Conservation (phyloP, 2,113 vertebrate genomes). For the Hymenochirus boettgeri region DNA sequence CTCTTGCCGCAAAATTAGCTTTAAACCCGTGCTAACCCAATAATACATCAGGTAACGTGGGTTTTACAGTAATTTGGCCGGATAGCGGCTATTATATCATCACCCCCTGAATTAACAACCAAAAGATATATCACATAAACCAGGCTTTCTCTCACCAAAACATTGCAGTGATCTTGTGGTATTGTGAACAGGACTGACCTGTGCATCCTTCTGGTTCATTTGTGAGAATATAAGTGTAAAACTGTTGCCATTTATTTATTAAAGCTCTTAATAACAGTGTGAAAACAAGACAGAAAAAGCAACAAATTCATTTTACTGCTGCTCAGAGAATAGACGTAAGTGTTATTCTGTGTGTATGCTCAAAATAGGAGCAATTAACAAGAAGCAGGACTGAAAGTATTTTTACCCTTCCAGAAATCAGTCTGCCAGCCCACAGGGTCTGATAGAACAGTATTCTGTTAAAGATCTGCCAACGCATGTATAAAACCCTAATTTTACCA, state of each 20-base stretch:
- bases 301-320: slow-evolving; percentile 18
- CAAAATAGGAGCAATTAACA: background rate
- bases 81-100: too few relatives aligned
- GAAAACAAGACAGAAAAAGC: slow-evolving; percentile 10
- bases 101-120: too few relatives aligned
- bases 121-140: too few relatives aligned
- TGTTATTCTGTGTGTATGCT: slow-evolving; percentile 1
- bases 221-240: too few relatives aligned
- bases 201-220: too few relatives aligned
- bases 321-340: slow-evolving; percentile 1
- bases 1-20: too few relatives aligned
- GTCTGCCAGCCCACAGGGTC: background rate
- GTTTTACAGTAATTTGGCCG: too few relatives aligned
- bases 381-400: background rate
- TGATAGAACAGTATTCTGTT: background rate
- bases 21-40: too few relatives aligned
- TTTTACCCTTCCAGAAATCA: background rate
- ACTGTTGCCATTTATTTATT: background rate
- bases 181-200: too few relatives aligned
- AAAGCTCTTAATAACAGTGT: slow-evolving; percentile 8
- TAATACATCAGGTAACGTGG: too few relatives aligned
- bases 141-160: too few relatives aligned
- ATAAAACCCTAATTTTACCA: background rate
- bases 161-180: too few relatives aligned
- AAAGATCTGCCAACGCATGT: background rate